A percentile compares a stretch with the other conserved stretches of the same genome.
phyloP scores from a whole-genome alignment of 2,113 vertebrate species.

The Saccopteryx leptura region DNA sequence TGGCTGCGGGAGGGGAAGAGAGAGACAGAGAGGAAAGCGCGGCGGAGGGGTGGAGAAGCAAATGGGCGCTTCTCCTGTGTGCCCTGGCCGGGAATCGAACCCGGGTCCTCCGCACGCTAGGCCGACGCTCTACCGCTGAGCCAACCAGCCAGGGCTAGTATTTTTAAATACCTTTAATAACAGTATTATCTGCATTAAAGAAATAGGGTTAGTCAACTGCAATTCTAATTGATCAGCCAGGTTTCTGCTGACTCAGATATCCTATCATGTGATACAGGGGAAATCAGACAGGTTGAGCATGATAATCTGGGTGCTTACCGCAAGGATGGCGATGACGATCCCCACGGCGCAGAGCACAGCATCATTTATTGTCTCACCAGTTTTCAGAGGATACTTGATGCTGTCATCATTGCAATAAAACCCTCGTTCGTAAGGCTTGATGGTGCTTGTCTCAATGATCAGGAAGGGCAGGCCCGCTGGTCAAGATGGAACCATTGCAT shows the following conservation, averaged over 20 bases:
- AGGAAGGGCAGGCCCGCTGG: slow-evolving; percentile 98
- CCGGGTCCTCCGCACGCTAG: no score
- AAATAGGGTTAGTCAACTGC: background rate
- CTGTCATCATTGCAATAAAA: slow-evolving; percentile 98
- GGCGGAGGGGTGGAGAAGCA: no score
- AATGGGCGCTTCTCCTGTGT: no score
- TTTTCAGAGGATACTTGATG: slow-evolving; percentile 98
- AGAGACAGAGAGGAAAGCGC: no score
- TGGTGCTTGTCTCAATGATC: slow-evolving; percentile 99
- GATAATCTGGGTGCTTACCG: slow-evolving; percentile 90
- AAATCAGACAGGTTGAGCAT: background rate
- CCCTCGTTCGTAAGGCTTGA: slow-evolving; percentile 95
- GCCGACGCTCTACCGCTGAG: no score
- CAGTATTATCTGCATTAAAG: background rate
- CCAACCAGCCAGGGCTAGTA: no score
- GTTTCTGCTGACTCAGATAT: background rate
- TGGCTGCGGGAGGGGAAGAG: no score
- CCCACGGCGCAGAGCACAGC: slow-evolving; percentile 97
- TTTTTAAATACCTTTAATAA: background rate
- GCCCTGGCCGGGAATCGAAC: no score
- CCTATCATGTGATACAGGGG: background rate
- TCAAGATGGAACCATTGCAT: slow-evolving; percentile 81
- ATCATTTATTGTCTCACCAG: slow-evolving; percentile 97
- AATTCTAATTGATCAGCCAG: background rate
- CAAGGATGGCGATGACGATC: slow-evolving; percentile 97